Evolutionary conservation across 2,113 vertebrate genomes (phyloP).

Genomic region (Catagonus wagneri): DNA sequence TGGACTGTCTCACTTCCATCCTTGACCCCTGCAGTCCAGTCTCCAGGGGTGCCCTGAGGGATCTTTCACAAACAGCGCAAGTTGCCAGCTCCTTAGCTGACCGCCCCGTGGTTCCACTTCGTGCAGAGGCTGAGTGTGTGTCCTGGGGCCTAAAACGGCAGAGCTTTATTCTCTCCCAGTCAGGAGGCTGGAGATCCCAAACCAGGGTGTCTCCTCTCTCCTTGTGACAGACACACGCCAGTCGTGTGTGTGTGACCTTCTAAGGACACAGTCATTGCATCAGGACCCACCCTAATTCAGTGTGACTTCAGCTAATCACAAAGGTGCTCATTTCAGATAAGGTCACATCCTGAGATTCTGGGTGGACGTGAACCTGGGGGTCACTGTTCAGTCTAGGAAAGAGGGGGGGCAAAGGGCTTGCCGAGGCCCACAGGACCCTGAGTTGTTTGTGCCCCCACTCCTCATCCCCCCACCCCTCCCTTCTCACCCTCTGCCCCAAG

Average conservation of each 20-base stretch:
- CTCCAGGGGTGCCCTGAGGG: not conserved
- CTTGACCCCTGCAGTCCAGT: too few relatives aligned
- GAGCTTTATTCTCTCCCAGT: fast-evolving
- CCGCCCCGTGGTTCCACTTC: fast-evolving
- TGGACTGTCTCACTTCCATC: fast-evolving
- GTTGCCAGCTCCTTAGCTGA: fast-evolving
- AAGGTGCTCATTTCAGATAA: not conserved
- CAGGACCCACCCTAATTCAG: not conserved
- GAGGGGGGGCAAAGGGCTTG: not conserved
- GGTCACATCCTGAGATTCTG: not conserved
- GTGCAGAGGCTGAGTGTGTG: fast-evolving
- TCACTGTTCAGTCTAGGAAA: too few relatives aligned
- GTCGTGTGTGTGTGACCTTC: too few relatives aligned
- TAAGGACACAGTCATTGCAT: not conserved
- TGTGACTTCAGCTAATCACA: not conserved
- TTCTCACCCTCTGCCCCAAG: not conserved
- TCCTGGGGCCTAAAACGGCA: too few relatives aligned
- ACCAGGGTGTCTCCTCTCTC: too few relatives aligned
- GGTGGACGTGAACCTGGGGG: not conserved
- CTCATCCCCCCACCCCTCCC: not conserved
- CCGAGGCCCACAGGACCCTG: not conserved
- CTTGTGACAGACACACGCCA: not conserved
- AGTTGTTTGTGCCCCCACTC: too few relatives aligned
- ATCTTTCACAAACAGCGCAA: fast-evolving
- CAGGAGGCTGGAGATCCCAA: not conserved